phyloP scores from a whole-genome alignment of 2,797 vertebrate genomes.

The Ctenosaura bakeri region DNA sequence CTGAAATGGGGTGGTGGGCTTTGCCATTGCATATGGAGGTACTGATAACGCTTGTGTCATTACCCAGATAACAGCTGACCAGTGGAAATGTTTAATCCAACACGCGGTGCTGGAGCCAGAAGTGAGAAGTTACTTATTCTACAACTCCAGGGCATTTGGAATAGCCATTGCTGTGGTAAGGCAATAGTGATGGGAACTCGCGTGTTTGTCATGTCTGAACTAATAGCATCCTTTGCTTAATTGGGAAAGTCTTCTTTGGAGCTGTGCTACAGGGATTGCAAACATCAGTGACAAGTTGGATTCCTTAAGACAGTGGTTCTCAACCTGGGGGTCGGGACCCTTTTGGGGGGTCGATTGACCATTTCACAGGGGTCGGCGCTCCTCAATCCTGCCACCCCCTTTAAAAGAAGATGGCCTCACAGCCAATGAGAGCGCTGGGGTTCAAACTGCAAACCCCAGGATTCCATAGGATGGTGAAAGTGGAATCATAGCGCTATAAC shows the following conservation, averaged over 20 bases:
- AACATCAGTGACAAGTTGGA: background rate
- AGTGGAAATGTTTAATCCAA: slow-evolving; percentile 75
- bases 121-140: slow-evolving; percentile 80
- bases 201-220: background rate
- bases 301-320: background rate
- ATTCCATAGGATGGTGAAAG: too few species aligned
- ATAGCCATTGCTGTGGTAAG: slow-evolving; percentile 79
- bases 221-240: background rate
- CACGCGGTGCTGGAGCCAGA: slow-evolving; percentile 76
- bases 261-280: background rate
- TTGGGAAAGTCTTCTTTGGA: background rate
- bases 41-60: background rate
- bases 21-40: background rate
- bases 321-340: too few species aligned
- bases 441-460: too few species aligned
- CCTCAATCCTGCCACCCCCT: too few species aligned
- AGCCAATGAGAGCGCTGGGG: too few species aligned
- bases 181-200: background rate
- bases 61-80: slow-evolving; percentile 69
- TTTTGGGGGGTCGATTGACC: too few species aligned
- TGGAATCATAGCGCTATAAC: too few species aligned
- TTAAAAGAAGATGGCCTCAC: too few species aligned
- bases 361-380: too few species aligned
- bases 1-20: background rate
- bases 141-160: slow-evolving; percentile 80